Evolutionary conservation across 2,888 invertebrate genomes (phyloP).

Genomic region (Microctonus brassicae): DNA sequence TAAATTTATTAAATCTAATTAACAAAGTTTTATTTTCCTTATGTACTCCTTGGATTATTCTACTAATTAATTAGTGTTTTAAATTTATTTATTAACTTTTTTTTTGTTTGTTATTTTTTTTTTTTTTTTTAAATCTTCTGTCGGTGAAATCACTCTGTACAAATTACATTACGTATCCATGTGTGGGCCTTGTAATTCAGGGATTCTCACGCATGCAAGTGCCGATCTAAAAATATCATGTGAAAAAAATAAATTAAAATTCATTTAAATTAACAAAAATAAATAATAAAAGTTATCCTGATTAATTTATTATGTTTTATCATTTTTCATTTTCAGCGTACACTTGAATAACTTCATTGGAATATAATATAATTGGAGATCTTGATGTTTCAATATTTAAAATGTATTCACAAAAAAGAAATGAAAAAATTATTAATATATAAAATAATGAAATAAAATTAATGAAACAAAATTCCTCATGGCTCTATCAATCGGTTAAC

Average conservation of each 20-base stretch:
- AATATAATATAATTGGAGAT: too few species aligned
- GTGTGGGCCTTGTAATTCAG: conserved; percentile 39
- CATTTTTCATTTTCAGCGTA: background rate
- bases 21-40: conserved; percentile 17
- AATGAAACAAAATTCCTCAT: conserved; percentile 56
- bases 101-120: conserved; percentile 22
- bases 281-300: background rate
- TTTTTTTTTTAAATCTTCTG: conserved; percentile 33
- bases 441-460: too few species aligned
- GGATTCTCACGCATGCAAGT: conserved; percentile 39
- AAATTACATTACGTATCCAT: conserved; percentile 54
- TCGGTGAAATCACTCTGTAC: conserved; percentile 43
- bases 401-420: too few species aligned
- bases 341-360: background rate
- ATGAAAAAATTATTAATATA: too few species aligned
- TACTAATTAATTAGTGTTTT: conserved; percentile 25
- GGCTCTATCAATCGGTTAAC: conserved; percentile 60
- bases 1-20: conserved; percentile 18
- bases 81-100: too few species aligned
- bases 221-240: conserved; percentile 35
- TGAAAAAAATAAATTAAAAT: conserved; percentile 22
- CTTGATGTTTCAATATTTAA: too few species aligned
- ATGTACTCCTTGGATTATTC: conserved; percentile 1
- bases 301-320: background rate
- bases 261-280: conserved; percentile 10